These are phyloP conservation scores for Apamea anceps DNA, from an alignment of 2,888 invertebrate species.

Conservation along the genomic window DNA sequence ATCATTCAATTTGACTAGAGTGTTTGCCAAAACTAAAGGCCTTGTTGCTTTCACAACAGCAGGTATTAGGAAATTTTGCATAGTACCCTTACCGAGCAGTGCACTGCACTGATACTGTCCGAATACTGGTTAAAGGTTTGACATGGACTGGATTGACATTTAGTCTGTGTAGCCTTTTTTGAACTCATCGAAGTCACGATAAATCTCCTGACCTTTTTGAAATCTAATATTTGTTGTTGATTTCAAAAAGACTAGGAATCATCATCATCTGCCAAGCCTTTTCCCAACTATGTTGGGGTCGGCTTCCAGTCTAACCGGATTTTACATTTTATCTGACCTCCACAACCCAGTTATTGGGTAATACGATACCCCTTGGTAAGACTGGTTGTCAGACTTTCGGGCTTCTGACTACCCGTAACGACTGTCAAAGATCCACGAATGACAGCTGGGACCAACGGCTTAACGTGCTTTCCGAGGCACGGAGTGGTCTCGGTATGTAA, in stretches of 20 bases:
- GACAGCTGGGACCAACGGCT: no score
- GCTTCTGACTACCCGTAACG: no score
- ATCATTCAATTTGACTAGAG: not conserved
- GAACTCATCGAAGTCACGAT: not conserved
- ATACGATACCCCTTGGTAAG: no score
- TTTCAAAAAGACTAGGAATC: not conserved
- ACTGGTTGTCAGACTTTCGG: no score
- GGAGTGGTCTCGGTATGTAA: no score
- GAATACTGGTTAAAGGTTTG: not conserved
- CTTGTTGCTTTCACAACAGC: not conserved
- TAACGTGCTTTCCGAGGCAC: no score
- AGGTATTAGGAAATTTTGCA: not conserved
- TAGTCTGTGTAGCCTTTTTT: not conserved
- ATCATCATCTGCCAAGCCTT: no score
- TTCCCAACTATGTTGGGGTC: no score
- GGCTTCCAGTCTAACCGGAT: no score
- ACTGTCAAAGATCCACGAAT: no score
- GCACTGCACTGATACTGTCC: not conserved
- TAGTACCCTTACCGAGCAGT: not conserved
- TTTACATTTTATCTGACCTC: no score
- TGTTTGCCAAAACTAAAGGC: not conserved
- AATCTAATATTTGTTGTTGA: not conserved
- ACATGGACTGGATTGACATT: not conserved
- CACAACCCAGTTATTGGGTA: no score
- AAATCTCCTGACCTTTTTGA: not conserved